A percentile compares a stretch with the other conserved stretches of the same genome.
Conservation (phyloP, 2,113 vertebrate genomes). For the Variabilichromis moorii region DNA sequence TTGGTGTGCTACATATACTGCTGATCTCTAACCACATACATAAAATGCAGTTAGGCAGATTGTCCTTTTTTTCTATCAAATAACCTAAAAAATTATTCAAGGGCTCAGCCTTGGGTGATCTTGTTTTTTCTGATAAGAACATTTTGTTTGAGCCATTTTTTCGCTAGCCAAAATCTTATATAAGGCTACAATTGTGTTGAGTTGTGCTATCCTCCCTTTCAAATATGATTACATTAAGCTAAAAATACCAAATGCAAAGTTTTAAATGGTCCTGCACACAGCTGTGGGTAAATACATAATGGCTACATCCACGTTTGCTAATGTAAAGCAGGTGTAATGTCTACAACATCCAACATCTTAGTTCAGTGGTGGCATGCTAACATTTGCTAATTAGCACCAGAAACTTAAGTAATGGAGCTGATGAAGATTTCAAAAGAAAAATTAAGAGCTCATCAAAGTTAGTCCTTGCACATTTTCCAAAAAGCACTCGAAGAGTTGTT, state of each 20-base stretch:
- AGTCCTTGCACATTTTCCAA: neutral
- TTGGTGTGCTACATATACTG: neutral
- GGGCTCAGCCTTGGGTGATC: neutral
- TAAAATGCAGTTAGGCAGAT: fast-evolving
- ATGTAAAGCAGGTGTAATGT: neutral
- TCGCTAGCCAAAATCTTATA: neutral
- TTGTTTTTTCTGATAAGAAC: neutral
- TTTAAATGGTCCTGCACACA: neutral
- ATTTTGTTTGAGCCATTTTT: neutral
- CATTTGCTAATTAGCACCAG: neutral
- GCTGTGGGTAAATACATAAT: fast-evolving
- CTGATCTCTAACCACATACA: neutral
- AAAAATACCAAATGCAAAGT: fast-evolving
- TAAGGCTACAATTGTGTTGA: fast-evolving
- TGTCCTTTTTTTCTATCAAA: neutral
- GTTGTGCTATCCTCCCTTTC: neutral
- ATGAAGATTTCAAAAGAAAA: neutral
- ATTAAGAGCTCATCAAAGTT: neutral
- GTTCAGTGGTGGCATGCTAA: neutral
- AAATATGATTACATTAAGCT: neutral
- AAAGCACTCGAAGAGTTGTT: neutral
- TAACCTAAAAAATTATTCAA: neutral
- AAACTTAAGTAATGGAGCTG: neutral
- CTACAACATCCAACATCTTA: neutral
- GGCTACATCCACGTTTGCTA: fast-evolving